Conservation (phyloP, 2,888 invertebrate genomes). For the Patella caerulea region DNA sequence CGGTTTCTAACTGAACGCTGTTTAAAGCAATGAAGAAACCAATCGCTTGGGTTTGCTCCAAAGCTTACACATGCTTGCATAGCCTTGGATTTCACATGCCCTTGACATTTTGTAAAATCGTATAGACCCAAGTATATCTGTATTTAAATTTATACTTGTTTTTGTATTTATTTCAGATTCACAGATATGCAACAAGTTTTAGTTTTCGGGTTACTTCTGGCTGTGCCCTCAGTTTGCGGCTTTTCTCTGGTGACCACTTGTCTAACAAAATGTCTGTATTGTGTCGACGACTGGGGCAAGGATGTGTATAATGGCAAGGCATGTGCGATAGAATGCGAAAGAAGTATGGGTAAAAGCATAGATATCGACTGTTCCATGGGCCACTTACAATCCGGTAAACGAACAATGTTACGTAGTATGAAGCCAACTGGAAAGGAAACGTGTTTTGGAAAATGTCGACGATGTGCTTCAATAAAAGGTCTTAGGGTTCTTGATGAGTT, state of each 20-base stretch:
- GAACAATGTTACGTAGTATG: slow-evolving; percentile 23
- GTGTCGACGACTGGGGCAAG: slow-evolving; percentile 51
- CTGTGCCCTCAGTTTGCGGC: slow-evolving; percentile 15
- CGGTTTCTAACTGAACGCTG: no score
- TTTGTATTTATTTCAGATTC: not conserved
- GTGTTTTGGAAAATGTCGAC: slow-evolving; percentile 16
- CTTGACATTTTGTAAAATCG: not conserved
- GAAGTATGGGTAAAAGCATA: slow-evolving; percentile 44
- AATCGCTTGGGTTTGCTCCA: no score
- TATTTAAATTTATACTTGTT: not conserved
- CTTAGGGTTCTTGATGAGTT: slow-evolving; percentile 5
- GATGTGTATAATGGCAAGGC: slow-evolving; percentile 48
- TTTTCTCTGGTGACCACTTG: slow-evolving; percentile 44
- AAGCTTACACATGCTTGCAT: no score
- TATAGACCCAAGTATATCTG: not conserved
- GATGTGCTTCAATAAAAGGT: not conserved
- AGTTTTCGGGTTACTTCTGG: slow-evolving; percentile 13
- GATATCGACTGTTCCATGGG: slow-evolving; percentile 45
- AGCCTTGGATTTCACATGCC: no score
- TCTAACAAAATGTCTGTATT: slow-evolving; percentile 48
- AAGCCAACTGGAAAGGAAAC: slow-evolving; percentile 29
- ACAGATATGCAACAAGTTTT: not conserved
- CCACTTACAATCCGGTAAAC: slow-evolving; percentile 26
- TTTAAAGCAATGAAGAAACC: no score
- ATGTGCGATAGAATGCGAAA: slow-evolving; percentile 50